A percentile compares a stretch with the other conserved stretches of the same genome.
Conservation (phyloP, 2,113 vertebrate genomes). For the Centropus unirufus region DNA sequence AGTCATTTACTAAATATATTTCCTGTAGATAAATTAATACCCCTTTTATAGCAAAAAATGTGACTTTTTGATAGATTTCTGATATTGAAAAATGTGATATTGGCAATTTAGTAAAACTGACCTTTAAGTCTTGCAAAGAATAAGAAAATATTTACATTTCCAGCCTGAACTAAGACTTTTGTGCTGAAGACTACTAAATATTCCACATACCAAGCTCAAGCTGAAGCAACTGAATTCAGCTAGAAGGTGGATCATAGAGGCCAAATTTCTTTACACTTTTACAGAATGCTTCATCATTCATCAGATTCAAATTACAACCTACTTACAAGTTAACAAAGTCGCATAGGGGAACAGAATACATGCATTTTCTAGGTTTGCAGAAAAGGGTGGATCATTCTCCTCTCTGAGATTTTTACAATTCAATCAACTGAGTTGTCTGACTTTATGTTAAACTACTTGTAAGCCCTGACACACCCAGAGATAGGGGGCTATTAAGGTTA, state of each 20-base stretch:
- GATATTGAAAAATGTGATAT: conserved; percentile 35
- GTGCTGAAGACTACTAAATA: conserved; percentile 16
- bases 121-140: background rate
- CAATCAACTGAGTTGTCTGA: background rate
- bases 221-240: background rate
- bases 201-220: background rate
- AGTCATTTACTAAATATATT: conserved; percentile 68
- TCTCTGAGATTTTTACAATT: background rate
- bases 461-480: background rate
- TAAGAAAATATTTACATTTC: conserved; percentile 47
- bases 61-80: conserved; percentile 55
- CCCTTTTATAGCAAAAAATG: conserved; percentile 56
- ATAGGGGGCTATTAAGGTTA: background rate
- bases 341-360: background rate
- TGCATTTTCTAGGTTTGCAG: background rate
- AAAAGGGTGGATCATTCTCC: background rate
- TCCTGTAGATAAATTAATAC: conserved; percentile 63
- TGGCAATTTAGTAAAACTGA: conserved; percentile 19
- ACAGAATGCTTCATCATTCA: background rate
- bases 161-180: conserved; percentile 6
- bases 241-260: background rate
- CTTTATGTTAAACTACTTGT: background rate
- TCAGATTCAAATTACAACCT: conserved; percentile 1
- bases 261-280: background rate
- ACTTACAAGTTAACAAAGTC: background rate